Base-by-base conservation (phyloP, 2,888 invertebrate genomes). In the Trachelus stipa region DNA sequence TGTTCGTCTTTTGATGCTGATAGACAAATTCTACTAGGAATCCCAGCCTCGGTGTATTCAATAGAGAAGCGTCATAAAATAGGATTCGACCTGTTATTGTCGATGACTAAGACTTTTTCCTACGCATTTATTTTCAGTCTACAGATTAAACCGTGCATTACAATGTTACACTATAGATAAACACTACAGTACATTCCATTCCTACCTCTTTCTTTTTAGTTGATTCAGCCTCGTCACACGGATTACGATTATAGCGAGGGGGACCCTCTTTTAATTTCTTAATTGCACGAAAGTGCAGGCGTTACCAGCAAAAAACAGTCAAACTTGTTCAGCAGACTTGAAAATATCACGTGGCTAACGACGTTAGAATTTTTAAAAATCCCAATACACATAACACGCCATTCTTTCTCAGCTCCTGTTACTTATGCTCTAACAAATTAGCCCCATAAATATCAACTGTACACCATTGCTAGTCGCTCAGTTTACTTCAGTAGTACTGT, bases 231-330 rank as follows among this genome's bases (percentile, higher is more conserved):
- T 56, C 9, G 56, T 56, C 56, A 23, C 56, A 56, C 56, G 56
- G 9, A 23, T 56, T 9, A 56, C 9, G 23, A 23, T 56, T 56
- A 56, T 56, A 56, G 9, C 56, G 23, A 23, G 35, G 35, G 56
- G 23, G 23, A 56, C 56, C 56, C 56, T 56, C 23, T 34, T 71
- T 71, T 71, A 71, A 71, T 71, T 71, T 34, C 3, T 9, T 71
- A 71, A 71, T 71, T 71, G 34, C 31, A 31, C 31, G 71, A 71
- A 71, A 31, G 71, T 71, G 71, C 71, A 34, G 71, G 71, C 71
- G 71, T 31, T 34, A 33, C 31, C 6, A 33, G 71, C 11, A 71
- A 71, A 56, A 56, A 56, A 56, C 1, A 15, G 35, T 56, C 56
- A 23, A 15, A 23, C 9, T 56, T 23, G 9, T 56, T 56, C 56